phyloP scores from a whole-genome alignment of 2,888 invertebrate genomes.

The Sceliomorpha sp. region DNA sequence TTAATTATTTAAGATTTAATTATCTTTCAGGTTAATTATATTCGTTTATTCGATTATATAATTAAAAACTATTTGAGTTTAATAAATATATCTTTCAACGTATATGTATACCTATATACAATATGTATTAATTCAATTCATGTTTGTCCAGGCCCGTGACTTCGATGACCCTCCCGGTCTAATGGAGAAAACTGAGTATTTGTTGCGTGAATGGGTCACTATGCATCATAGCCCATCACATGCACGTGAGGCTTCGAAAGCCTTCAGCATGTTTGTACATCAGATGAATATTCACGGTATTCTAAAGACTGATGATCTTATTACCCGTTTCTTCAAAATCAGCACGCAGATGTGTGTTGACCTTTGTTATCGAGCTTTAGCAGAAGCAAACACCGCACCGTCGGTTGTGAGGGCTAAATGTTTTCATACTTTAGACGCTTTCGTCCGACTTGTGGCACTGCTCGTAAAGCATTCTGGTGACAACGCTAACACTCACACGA shows the following conservation, averaged over 20 bases:
- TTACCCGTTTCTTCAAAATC: constrained; percentile 97
- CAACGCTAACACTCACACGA: constrained; percentile 94
- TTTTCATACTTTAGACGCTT: constrained; percentile 97
- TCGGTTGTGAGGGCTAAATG: constrained; percentile 92
- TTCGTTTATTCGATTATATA: too few relatives aligned
- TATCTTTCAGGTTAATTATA: too few relatives aligned
- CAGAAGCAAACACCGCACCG: constrained; percentile 86
- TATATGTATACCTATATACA: too few relatives aligned
- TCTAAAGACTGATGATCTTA: constrained; percentile 97
- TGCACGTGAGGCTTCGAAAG: constrained; percentile 92
- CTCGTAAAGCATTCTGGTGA: constrained; percentile 97
- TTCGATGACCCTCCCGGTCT: constrained; percentile 96
- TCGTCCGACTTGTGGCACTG: constrained; percentile 94
- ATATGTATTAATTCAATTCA: too few relatives aligned
- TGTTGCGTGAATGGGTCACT: constrained; percentile 97
- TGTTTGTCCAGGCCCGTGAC: constrained; percentile 91
- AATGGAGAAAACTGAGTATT: constrained; percentile 95
- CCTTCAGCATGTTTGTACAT: constrained; percentile 96
- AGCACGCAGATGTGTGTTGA: constrained; percentile 98
- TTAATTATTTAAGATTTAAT: too few relatives aligned
- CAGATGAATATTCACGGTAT: constrained; percentile 98
- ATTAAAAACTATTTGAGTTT: too few relatives aligned
- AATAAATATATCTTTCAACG: too few relatives aligned
- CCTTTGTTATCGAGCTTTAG: constrained; percentile 91
- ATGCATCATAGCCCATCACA: constrained; percentile 91